phyloP scores from a whole-genome alignment of 1,140 invertebrate genomes.

The Eubasilissa regina region DNA sequence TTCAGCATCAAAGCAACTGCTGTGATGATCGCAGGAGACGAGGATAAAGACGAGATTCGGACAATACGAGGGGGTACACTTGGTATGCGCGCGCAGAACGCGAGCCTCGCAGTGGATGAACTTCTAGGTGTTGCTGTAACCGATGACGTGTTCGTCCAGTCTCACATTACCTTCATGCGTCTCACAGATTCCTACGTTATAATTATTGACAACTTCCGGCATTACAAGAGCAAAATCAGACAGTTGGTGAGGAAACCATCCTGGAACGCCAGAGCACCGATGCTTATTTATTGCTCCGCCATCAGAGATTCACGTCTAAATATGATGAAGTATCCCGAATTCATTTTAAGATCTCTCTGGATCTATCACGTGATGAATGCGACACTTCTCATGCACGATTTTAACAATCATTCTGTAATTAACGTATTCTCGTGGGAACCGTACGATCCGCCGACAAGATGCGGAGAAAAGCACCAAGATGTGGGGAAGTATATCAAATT shows the following conservation, averaged over 20 bases:
- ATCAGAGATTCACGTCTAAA: conserved; percentile 11
- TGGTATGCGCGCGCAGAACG: background rate
- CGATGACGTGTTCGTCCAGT: conserved; percentile 56
- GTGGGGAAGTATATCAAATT: conserved; percentile 32
- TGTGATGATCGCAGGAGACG: conserved; percentile 54
- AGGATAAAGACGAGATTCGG: conserved; percentile 43
- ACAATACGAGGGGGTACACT: background rate
- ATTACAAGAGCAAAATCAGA: conserved; percentile 57
- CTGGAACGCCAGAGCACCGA: conserved; percentile 55
- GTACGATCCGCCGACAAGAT: conserved; percentile 57
- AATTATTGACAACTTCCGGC: conserved; percentile 53
- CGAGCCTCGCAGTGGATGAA: conserved; percentile 43
- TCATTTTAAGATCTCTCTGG: conserved; percentile 55
- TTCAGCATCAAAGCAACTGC: conserved; percentile 16
- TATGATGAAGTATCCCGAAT: conserved; percentile 51
- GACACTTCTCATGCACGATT: conserved; percentile 51
- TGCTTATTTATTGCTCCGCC: conserved; percentile 51
- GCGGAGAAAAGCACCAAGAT: conserved; percentile 56
- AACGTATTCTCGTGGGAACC: conserved; percentile 58
- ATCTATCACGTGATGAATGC: conserved; percentile 55
- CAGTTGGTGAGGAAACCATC: conserved; percentile 50
- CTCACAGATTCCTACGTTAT: conserved; percentile 55
- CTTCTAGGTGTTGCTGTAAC: conserved; percentile 21
- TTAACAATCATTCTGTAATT: conserved; percentile 43
- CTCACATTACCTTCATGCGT: conserved; percentile 53